Conservation (phyloP, 2,888 invertebrate species). For the Drosophila anceps region DNA sequence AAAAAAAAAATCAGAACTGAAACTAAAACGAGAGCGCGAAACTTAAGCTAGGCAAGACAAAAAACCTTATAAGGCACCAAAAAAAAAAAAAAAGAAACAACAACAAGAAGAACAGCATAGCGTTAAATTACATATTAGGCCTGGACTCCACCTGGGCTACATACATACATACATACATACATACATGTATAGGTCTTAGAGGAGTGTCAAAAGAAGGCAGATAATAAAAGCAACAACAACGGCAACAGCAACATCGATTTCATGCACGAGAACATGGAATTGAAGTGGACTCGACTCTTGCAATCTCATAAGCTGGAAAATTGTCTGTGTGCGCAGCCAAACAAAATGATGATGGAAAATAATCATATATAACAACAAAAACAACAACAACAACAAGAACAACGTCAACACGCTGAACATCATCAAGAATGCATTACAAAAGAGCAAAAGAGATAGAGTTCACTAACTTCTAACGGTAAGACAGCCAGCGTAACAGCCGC, state of each 20-base stretch:
- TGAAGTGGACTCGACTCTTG: slow-evolving; percentile 28
- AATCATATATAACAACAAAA: slow-evolving; percentile 45
- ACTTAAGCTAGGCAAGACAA: slow-evolving; percentile 22
- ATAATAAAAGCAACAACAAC: slow-evolving; percentile 40
- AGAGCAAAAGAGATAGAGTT: slow-evolving; percentile 44
- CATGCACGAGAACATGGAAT: slow-evolving; percentile 67
- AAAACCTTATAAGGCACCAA: slow-evolving; percentile 52
- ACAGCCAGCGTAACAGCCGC: slow-evolving; percentile 17
- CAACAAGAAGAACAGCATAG: slow-evolving; percentile 45
- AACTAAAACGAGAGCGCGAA: slow-evolving; percentile 53
- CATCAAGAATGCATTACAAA: slow-evolving; percentile 44
- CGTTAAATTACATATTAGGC: slow-evolving; percentile 76
- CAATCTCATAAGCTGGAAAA: slow-evolving; percentile 60
- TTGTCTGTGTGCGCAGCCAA: slow-evolving; percentile 38
- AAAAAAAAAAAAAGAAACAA: slow-evolving; percentile 24
- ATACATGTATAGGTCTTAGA: slow-evolving; percentile 15
- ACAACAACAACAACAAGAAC: slow-evolving; percentile 31
- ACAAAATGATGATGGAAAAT: slow-evolving; percentile 64
- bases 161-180: slow-evolving; percentile 5
- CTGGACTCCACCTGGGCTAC: slow-evolving; percentile 24
- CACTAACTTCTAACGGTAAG: slow-evolving; percentile 72
- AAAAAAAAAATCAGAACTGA: slow-evolving; percentile 5
- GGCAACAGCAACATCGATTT: slow-evolving; percentile 52
- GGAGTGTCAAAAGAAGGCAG: slow-evolving; percentile 61
- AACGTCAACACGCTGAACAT: slow-evolving; percentile 21